phyloP scores from a whole-genome alignment of 2,888 invertebrate genomes.

The Cephus nigrinus region DNA sequence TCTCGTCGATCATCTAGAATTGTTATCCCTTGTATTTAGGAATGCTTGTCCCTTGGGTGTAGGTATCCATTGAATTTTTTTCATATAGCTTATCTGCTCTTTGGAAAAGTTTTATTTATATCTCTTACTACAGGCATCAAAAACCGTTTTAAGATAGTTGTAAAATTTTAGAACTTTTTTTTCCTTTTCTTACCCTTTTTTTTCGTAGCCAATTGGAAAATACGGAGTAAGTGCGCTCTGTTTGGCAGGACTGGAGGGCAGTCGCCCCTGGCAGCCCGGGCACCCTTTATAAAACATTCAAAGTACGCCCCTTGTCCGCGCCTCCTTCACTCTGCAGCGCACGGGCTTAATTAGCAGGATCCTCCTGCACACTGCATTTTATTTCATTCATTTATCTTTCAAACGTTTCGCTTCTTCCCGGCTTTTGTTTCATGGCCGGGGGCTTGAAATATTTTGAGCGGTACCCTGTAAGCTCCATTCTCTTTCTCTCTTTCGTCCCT shows the following conservation, averaged over 20 bases:
- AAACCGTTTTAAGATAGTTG: background rate
- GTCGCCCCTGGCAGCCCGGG: constrained; percentile 4
- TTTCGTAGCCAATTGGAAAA: background rate
- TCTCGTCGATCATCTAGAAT: background rate
- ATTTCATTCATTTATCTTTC: constrained; percentile 48
- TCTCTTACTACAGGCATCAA: background rate
- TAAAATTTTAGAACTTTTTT: background rate
- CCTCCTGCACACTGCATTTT: constrained; percentile 39
- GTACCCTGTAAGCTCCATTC: background rate
- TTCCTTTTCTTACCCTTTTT: background rate
- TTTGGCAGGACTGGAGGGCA: background rate
- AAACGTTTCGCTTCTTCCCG: constrained; percentile 24
- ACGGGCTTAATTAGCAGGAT: constrained; percentile 54
- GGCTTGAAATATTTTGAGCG: background rate
- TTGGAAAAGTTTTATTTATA: background rate
- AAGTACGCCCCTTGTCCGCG: constrained; percentile 31
- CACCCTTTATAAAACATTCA: constrained; percentile 53
- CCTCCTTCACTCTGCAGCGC: constrained; percentile 33
- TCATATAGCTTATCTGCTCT: background rate
- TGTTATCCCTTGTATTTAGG: background rate
- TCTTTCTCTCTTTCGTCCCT: background rate
- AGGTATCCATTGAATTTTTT: background rate
- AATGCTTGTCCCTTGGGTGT: background rate
- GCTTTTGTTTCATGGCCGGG: constrained; percentile 24
- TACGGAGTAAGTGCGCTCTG: background rate